Evolutionary conservation across 2,888 invertebrate genomes (phyloP), one percentile per base, ranked within the genome.

Genomic region (Mellilla xanthometata): DNA sequence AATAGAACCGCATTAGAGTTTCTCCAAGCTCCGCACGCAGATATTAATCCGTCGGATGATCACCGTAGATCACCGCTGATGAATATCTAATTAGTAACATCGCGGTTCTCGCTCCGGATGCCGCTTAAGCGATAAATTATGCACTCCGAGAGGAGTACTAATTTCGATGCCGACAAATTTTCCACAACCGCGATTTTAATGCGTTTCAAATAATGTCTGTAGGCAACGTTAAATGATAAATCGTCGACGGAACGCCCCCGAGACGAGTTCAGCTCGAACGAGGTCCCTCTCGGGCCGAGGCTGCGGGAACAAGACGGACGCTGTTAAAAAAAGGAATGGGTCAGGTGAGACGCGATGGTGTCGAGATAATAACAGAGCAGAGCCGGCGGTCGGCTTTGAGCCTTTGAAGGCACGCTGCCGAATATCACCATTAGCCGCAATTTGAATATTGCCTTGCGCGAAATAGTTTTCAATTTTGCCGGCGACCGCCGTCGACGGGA

Each of bases 201-300:
- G 83, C 80, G 88, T 88, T 86, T 84, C 87, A 85, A 87, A 88
- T 87, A 88, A 88, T 88, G 83, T 87, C 88, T 85, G 87, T 83
- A 84, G 88, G 88, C 87, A 80, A 86, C 84, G 77, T 72, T 87
- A 88, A 89, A 88, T 88, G 88, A 89, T 89, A 87, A 89, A 89
- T 89, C 82, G 88, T 81, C 73, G 72, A 66, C 74, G 86, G 72
- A 81, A 88, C 88, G 88, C 88, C 88, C 79, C 70, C 68, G 62
- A 80, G 71, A 72, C 77, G 75, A 76, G 80, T 79, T 83, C 76
- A 74, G n/a, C 81, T 81, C 72, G 79, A 77, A 59, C 60, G 55
- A 65, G 61, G 74, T 86, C 86, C 72, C 62, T 62, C 65, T 87
- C 78, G 42, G 52, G 49, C 56, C 34, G 50, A 59, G 50, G 61